Evolutionary conservation across 2,888 invertebrate species (phyloP).

Genomic region (Augiades crinisus): DNA sequence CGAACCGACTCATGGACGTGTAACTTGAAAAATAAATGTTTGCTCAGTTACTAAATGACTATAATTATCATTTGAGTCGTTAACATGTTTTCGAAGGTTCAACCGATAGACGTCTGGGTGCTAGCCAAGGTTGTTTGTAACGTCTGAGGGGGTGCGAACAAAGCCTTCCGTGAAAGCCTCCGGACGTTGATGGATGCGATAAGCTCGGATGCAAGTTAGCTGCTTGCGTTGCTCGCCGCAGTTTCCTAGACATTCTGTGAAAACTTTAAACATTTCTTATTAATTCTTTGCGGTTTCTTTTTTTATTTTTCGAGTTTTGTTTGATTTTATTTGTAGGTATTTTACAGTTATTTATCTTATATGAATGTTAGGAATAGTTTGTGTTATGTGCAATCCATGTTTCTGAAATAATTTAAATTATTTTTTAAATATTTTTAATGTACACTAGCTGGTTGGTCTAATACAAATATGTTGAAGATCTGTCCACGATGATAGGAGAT

Average conservation of each 20-base stretch:
- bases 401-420: no score
- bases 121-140: conserved; percentile 69
- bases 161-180: conserved; percentile 77
- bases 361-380: no score
- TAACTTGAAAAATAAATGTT: no score
- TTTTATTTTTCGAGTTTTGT: neutral
- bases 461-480: no score
- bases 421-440: no score
- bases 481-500: no score
- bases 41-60: neutral
- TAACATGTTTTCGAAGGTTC: conserved; percentile 9
- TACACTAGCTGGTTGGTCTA: no score
- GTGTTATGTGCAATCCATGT: no score
- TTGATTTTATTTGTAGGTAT: neutral
- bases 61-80: neutral
- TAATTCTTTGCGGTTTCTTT: neutral
- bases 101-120: conserved; percentile 37
- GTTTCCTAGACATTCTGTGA: conserved; percentile 41
- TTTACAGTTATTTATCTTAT: neutral
- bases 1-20: no score
- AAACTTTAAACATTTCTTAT: conserved; percentile 4
- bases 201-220: conserved; percentile 79
- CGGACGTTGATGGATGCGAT: conserved; percentile 77
- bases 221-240: conserved; percentile 77
- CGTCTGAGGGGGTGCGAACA: conserved; percentile 60